These are phyloP conservation scores for Halictus quadricinctus DNA, from an alignment of 2,888 invertebrate genomes.

Conservation along the genomic window DNA sequence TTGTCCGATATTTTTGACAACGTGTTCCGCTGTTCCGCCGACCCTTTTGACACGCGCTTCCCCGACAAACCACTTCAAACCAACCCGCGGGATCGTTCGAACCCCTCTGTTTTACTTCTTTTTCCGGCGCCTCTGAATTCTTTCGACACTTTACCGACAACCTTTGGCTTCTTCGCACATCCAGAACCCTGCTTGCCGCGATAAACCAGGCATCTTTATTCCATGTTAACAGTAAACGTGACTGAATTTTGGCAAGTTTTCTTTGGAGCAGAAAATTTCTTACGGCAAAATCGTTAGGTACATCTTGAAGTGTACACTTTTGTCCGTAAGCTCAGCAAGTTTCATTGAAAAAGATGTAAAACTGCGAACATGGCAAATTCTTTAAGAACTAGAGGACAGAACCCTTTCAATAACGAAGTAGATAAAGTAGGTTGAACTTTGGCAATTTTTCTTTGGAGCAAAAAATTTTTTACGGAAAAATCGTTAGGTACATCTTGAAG, in stretches of 20 bases:
- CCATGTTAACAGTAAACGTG: background rate
- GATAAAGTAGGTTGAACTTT: no score
- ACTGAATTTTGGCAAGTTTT: background rate
- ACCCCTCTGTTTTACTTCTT: background rate
- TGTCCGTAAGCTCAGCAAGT: background rate
- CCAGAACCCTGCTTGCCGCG: no score
- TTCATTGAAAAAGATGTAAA: background rate
- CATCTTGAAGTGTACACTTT: background rate
- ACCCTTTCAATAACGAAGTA: no score
- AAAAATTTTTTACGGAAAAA: no score
- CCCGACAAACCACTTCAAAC: background rate
- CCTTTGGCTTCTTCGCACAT: background rate
- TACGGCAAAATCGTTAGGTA: no score
- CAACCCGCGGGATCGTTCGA: background rate
- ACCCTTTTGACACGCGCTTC: background rate
- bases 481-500: no score
- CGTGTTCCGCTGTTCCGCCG: background rate
- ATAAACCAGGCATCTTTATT: background rate
- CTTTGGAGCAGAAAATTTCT: no score
- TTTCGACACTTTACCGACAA: background rate
- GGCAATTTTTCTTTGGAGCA: no score
- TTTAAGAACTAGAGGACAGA: no score
- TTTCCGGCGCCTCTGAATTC: background rate
- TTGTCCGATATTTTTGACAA: constrained; percentile 22
- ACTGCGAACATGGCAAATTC: no score